Conservation (phyloP, 2,797 vertebrate genomes). For the Xerus rutilus region DNA sequence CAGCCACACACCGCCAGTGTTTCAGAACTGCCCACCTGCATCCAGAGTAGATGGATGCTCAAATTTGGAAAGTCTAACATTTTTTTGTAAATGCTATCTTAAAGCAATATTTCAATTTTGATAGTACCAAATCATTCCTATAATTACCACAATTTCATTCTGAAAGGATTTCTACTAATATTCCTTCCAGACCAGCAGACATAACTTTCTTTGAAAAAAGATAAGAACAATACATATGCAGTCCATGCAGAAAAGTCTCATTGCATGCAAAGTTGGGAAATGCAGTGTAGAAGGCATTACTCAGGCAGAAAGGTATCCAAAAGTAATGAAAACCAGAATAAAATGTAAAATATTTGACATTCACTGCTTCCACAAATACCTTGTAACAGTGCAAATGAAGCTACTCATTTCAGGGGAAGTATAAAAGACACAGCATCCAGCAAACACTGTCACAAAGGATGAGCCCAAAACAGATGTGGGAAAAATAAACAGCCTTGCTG, state of each 20-base stretch:
- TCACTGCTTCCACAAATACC: slow-evolving; percentile 80
- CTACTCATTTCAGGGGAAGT: slow-evolving; percentile 85
- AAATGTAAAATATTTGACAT: slow-evolving; percentile 80
- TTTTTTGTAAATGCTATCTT: background rate
- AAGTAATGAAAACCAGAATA: slow-evolving; percentile 79
- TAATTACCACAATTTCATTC: background rate
- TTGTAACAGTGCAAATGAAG: slow-evolving; percentile 88
- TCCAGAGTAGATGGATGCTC: background rate
- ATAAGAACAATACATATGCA: background rate
- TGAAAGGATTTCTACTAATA: slow-evolving; percentile 4
- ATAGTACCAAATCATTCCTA: background rate
- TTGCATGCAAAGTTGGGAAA: slow-evolving; percentile 34
- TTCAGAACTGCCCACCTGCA: background rate
- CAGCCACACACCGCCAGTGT: background rate
- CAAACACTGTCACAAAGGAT: slow-evolving; percentile 91
- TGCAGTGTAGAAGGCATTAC: slow-evolving; percentile 44
- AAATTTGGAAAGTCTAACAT: background rate
- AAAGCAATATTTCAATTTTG: background rate
- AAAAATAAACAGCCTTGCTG: slow-evolving; percentile 98
- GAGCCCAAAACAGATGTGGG: slow-evolving; percentile 96
- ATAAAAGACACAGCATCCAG: slow-evolving; percentile 89
- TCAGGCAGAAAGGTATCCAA: slow-evolving; percentile 71
- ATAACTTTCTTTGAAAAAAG: background rate
- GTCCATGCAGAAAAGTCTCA: background rate
- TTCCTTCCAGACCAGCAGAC: background rate